Evolutionary conservation across 92 coral and sea anemone species (phyloP), one percentile per base, ranked within the genome.

Genomic region (Siderastrea radians): DNA sequence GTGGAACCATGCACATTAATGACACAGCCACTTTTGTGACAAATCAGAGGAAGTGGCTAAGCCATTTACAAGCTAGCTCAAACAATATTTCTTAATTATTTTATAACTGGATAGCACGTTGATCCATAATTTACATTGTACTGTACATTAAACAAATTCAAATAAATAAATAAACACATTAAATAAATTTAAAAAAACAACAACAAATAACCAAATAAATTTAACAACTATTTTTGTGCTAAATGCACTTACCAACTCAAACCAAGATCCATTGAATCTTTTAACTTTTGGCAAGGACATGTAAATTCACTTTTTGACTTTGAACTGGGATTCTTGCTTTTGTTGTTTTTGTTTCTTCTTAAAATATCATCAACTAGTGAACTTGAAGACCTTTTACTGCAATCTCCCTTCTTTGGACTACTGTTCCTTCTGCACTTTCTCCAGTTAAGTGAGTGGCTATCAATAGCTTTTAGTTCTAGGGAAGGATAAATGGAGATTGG

Each of bases 221-320:
- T 0, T 26, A 0, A 26, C 38, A 26, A 26, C 38, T 26, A 26
- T 0, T 3, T 45, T 1, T 79, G 38, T n/a, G 7, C 16, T 13
- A 13, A 0, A 16, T 11, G 3, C 45, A 51, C 87, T 49, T 50
- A 84, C 87, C 87, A 84, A 74, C 80, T 74, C 47, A 74, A 45
- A 16, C 73, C 72, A 61, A 84, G 74, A 38, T 61, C 81, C 87
- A 84, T 84, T 46, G 79, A 73, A n/a, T 73, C 73, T 5, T 49
- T 74, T 65, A 84, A 50, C 46, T 74, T 84, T 51, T 84, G 87
- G 16, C 87, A 84, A 17, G 87, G 80, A 63, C 87, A 84, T 1
- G 19, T 38, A 15, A 44, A 84, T 61, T 50, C n/a, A 49, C 17
- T 57, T 60, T 58, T 61, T 57, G 80, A 74, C 45, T 51, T 61